Percentiles rank a stretch among this genome's conserved stretches.
Evolutionary conservation across 1,140 invertebrate genomes (phyloP).

Genomic region (Drosophila sturtevanti): DNA sequence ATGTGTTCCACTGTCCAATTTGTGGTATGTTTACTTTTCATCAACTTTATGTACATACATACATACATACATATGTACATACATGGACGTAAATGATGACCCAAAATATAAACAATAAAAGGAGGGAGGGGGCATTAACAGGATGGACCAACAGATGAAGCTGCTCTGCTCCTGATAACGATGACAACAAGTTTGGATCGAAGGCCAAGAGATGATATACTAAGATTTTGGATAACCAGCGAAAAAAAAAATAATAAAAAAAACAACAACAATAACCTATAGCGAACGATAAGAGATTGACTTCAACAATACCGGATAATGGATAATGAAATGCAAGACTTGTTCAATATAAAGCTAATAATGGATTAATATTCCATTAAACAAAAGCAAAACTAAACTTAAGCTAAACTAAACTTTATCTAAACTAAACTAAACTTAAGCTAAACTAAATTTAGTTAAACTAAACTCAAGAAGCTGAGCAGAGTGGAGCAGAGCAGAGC

Average conservation of each 20-base stretch:
- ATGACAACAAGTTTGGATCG: too few relatives aligned
- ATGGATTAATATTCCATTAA: background rate
- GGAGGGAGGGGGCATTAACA: background rate
- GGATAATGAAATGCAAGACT: background rate
- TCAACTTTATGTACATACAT: slow-evolving; percentile 36
- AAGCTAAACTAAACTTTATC: background rate
- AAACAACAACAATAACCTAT: too few relatives aligned
- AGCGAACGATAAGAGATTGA: slow-evolving; percentile 1
- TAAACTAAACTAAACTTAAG: background rate
- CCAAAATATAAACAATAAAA: background rate
- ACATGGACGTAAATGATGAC: slow-evolving; percentile 4
- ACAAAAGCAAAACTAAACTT: background rate
- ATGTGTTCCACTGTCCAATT: slow-evolving; percentile 81
- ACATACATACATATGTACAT: too few relatives aligned
- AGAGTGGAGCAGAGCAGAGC: too few relatives aligned
- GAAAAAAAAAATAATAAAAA: too few relatives aligned
- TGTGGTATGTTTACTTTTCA: slow-evolving; percentile 80
- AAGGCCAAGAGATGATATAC: too few relatives aligned
- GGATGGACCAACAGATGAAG: background rate
- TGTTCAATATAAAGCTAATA: background rate
- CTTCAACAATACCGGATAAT: background rate
- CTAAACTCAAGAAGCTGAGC: too few relatives aligned
- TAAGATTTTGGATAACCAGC: too few relatives aligned
- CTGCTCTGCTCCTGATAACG: background rate
- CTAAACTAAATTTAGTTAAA: background rate